Evolutionary conservation across 2,113 vertebrate genomes (phyloP), one percentile per base, ranked within the genome.

Genomic region (Cygnus buccinator): DNA sequence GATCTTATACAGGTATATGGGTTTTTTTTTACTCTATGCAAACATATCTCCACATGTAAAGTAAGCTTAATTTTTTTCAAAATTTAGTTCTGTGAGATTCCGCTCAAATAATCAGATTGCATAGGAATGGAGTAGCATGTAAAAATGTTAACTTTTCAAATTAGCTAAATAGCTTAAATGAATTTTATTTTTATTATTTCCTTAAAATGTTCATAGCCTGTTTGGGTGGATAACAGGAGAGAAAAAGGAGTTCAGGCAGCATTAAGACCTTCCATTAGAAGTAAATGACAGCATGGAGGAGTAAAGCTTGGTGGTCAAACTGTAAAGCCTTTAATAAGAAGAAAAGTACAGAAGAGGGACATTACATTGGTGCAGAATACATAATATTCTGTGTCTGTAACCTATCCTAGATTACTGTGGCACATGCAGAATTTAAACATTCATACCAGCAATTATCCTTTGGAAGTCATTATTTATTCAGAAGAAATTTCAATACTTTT

Each of bases 261-360:
- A 11, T 19, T 3, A 13, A 21, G 33, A 74, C 72, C 68, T 87
- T 61, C 59, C 70, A 59, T 95, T 70, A 93, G 90, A 48, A 92
- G 78, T 87, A 94, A 92, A 93, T 96, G 84, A 71, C 79, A 94
- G 93, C 84, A 91, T 80, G 91, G 52, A 93, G 91, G 66, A 78
- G 39, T 89, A 94, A 46, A 73, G 66, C 70, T 96, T 91, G 84
- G 61, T 87, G 78, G 94, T 55, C 80, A 75, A 41, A 75, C 90
- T 93, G 93, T 93, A 87, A 94, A 95, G 44, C 79, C 76, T 91
- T 86, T 92, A 89, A 86, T 92, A 88, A 86, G 12, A 91, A 33
- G 62, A 13, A 44, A 71, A 82, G 84, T 65, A 67, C 89, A 90
- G 84, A 28, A 90, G 94, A 93, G 91, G 22, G 79, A 59, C 92